These are phyloP conservation scores for Microplitis manilae DNA, from an alignment of 2,888 invertebrate species.

Conservation along the genomic window DNA sequence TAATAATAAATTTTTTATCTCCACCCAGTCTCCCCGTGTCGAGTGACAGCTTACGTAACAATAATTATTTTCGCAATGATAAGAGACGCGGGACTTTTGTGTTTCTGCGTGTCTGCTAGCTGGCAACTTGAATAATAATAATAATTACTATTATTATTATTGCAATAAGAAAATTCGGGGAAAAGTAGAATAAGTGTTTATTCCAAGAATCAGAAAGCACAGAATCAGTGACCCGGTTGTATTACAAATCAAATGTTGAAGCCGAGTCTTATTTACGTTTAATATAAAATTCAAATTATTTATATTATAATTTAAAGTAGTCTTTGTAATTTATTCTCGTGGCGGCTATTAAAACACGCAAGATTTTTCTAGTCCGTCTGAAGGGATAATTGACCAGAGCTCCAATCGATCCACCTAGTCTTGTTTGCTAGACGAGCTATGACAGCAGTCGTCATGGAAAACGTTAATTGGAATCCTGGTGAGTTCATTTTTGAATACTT, in stretches of 20 bases:
- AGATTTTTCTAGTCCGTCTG: background rate
- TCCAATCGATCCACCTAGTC: slow-evolving; percentile 43
- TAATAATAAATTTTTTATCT: slow-evolving; percentile 5
- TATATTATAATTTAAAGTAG: background rate
- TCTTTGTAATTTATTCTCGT: slow-evolving; percentile 12
- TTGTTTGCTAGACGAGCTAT: slow-evolving; percentile 68
- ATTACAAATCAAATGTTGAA: background rate
- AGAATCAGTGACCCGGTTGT: slow-evolving; percentile 50
- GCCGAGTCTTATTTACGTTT: too few relatives aligned
- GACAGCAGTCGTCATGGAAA: slow-evolving; percentile 77
- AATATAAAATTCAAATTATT: slow-evolving; percentile 10
- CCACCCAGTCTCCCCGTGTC: slow-evolving; percentile 52
- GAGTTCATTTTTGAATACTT: slow-evolving; percentile 57
- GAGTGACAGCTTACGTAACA: slow-evolving; percentile 69
- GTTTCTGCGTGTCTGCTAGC: slow-evolving; percentile 18
- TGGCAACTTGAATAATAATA: slow-evolving; percentile 10
- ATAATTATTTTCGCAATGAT: slow-evolving; percentile 61
- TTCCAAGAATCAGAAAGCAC: background rate
- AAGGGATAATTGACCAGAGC: slow-evolving; percentile 23
- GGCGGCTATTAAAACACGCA: slow-evolving; percentile 8
- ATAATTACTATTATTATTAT: slow-evolving; percentile 1
- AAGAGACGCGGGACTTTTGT: slow-evolving; percentile 30
- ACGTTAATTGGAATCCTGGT: slow-evolving; percentile 78
- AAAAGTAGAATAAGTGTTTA: slow-evolving; percentile 10
- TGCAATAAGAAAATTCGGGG: background rate